phyloP scores from a whole-genome alignment of 1,140 invertebrate species.

The Cyphomyrmex costatus region DNA sequence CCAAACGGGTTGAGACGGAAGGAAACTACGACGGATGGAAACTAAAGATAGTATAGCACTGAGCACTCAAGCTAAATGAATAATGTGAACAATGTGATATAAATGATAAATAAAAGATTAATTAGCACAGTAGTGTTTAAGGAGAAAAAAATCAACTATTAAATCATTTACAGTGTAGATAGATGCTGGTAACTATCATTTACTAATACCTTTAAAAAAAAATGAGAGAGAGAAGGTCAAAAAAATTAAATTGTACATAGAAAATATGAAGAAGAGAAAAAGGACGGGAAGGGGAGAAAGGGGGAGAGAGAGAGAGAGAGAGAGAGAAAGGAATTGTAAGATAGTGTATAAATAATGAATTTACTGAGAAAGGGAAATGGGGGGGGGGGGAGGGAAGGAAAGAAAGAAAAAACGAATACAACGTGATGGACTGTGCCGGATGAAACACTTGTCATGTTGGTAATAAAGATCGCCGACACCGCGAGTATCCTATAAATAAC shows the following conservation, averaged over 20 bases:
- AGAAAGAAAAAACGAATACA: conserved; percentile 57
- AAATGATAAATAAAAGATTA: conserved; percentile 84
- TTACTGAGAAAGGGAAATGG: neutral
- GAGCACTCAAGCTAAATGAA: conserved; percentile 31
- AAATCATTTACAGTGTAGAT: conserved; percentile 83
- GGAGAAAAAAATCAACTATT: conserved; percentile 78
- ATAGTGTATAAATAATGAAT: conserved; percentile 64
- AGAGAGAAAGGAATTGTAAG: conserved; percentile 69
- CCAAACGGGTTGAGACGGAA: neutral
- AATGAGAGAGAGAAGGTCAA: conserved; percentile 73
- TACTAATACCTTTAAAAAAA: conserved; percentile 81
- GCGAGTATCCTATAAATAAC: conserved; percentile 79
- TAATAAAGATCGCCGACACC: conserved; percentile 73
- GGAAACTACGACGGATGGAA: neutral
- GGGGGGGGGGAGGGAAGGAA: neutral
- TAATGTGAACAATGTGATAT: conserved; percentile 86
- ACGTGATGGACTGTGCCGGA: conserved; percentile 18
- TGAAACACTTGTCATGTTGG: conserved; percentile 60
- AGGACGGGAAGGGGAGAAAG: conserved; percentile 43
- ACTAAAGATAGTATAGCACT: conserved; percentile 53
- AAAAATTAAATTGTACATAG: conserved; percentile 85
- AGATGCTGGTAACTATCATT: conserved; percentile 82
- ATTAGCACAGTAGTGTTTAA: conserved; percentile 83
- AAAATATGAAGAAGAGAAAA: conserved; percentile 73
- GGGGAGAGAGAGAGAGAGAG: conserved; percentile 38